Evolutionary conservation across 1,140 invertebrate species (phyloP), one percentile per base, ranked within the genome.

Genomic region (Drosophila varians): DNA sequence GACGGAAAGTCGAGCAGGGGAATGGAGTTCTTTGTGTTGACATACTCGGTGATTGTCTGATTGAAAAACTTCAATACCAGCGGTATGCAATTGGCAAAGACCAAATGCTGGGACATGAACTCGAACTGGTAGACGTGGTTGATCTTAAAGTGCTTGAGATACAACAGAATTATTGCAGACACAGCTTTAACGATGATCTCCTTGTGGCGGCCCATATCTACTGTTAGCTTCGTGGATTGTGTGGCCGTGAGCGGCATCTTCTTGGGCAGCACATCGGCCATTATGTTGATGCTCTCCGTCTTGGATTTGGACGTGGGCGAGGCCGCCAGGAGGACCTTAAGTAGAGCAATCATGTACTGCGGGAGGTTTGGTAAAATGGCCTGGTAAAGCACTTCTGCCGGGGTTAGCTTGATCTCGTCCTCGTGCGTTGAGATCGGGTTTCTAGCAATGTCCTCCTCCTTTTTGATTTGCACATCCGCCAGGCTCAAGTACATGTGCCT

Each of bases 51-150:
- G 64, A 99, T 99, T 88, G 99, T 99, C 91, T 99, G 99, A 93
- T 99, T 99, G 88, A 99, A 98, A 93, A 99, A 99, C 91, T 99
- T 99, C 9, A 99, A 93, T 18, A 99, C 97, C 16, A 99, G 92
- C 4, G 99, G 99, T 91, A 99, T 99, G 91, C 99, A 99, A 92
- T 99, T 99, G 55, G 99, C 98, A 93, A 99, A 99, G 9, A 99
- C 98, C 49, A 99, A 93, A 92, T 99, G 98, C 91, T 99, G 98
- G 2, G 97, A 98, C 95, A 99, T 98, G 90, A 99, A 99, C 92
- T 99, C 99, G 93, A 99, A 99, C 92, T 99, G 97, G 92, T 99
- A 99, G 9, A 99, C 94, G 92, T 99, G 99, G 93, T 99, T 99
- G n/a, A 99, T 93, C 93, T 99, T 99, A 74, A 99, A 98, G 92